Base-by-base conservation (phyloP, 2,888 invertebrate genomes). In the Nemoura dubitans region DNA sequence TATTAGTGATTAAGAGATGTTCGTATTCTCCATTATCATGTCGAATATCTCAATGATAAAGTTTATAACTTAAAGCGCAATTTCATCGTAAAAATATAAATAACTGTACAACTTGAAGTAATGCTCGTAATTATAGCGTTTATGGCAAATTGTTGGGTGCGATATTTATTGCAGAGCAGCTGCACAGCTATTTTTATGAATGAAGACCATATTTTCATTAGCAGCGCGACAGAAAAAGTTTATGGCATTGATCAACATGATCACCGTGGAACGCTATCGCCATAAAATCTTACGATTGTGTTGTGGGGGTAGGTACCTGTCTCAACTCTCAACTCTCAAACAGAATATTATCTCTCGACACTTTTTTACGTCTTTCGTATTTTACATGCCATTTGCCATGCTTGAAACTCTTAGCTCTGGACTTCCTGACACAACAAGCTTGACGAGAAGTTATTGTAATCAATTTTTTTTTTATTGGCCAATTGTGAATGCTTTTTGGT, bases 1-100 rank as follows among this genome's bases (percentile, higher is more conserved):
- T 59, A 59, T 59, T 59, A 59, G 14, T 59, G 59, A 59, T 59
- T 59, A 59, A 59, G 59, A 59, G 10, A 59, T 59, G 59, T 59
- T 21, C 14, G 59, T 21, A 59, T 59, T 59, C 59, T 59, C 59
- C 21, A 59, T 59, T 21, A 59, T 59, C 59, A 59, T 59, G 59
- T 59, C 59, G 59, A 59, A 59, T 59, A 59, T 59, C 59, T 59
- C 59, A 59, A 59, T 59, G 59, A 59, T 59, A 59, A 59, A 59
- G 59, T 59, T 59, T 59, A 59, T 59, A 59, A 59, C 59, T 1
- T 59, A 21, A 59, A 21, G 59, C 14, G 21, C 59, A 59, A 59
- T 59, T 59, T 59, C 59, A 21, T 59, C 59, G 59, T 59, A 59
- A 59, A 21, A 59, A 59, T 59, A 59, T 59, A 59, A 59, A 21